Conservation (phyloP, 2,888 invertebrate genomes). For the Euclidia mi region DNA sequence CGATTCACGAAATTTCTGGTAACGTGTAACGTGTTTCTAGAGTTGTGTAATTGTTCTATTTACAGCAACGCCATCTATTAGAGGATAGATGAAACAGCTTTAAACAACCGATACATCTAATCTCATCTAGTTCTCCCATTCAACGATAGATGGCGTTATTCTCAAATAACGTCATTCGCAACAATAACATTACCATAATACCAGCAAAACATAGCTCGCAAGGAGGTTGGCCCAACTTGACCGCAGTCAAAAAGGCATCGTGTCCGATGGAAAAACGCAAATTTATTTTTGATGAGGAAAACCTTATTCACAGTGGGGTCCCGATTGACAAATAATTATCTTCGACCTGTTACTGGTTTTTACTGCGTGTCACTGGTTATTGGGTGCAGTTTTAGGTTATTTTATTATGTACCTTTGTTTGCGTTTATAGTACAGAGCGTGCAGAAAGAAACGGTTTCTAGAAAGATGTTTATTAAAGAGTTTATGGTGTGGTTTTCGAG, state of each 20-base stretch:
- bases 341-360: constrained; percentile 29
- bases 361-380: constrained; percentile 12
- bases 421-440: background rate
- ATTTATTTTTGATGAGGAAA: constrained; percentile 71
- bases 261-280: constrained; percentile 54
- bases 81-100: too few relatives aligned
- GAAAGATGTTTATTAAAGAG: too few relatives aligned
- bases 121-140: too few relatives aligned
- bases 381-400: constrained; percentile 19
- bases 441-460: background rate
- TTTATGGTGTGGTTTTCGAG: too few relatives aligned
- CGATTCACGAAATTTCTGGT: too few relatives aligned
- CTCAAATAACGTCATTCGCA: too few relatives aligned
- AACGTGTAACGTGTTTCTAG: too few relatives aligned
- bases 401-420: constrained; percentile 7
- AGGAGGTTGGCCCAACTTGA: constrained; percentile 41
- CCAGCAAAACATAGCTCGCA: constrained; percentile 30
- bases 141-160: too few relatives aligned
- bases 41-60: too few relatives aligned
- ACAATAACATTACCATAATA: background rate
- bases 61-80: too few relatives aligned
- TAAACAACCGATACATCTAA: too few relatives aligned
- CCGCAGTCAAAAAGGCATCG: constrained; percentile 23
- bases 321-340: constrained; percentile 71
- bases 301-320: constrained; percentile 63